Evolutionary conservation across 2,113 vertebrate species (phyloP).

Genomic region (Mus spicilegus): DNA sequence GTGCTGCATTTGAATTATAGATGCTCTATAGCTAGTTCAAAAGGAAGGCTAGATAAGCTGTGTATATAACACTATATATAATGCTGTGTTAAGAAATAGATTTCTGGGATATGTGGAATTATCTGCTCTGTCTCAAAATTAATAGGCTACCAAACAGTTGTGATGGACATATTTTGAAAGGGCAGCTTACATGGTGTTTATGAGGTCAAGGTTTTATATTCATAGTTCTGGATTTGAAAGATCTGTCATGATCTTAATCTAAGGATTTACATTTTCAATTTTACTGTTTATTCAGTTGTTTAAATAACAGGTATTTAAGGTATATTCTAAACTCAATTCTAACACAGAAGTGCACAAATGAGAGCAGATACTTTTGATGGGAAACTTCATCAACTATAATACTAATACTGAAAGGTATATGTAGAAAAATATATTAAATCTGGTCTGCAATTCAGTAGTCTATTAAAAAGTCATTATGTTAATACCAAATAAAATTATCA

Average conservation of each 20-base stretch:
- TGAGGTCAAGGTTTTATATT: background rate
- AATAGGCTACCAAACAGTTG: background rate
- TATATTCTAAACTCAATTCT: background rate
- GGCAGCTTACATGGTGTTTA: background rate
- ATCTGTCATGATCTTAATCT: background rate
- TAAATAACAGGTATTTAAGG: background rate
- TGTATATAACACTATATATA: background rate
- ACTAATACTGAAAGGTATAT: background rate
- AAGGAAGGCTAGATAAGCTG: background rate
- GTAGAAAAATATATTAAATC: background rate
- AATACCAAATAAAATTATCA: background rate
- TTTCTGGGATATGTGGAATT: background rate
- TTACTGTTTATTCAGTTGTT: background rate
- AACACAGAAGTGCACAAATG: background rate
- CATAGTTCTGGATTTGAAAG: background rate
- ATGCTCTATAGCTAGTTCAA: background rate
- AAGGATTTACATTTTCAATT: background rate
- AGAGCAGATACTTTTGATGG: fast-evolving
- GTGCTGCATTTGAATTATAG: background rate
- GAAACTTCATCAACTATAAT: background rate
- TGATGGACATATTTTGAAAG: background rate
- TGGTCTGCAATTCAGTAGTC: too few relatives aligned
- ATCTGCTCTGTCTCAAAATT: background rate
- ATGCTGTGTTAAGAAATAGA: background rate
- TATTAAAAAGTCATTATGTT: background rate